Conservation (phyloP, 2,113 vertebrate genomes). For the Prunella fulvescens region DNA sequence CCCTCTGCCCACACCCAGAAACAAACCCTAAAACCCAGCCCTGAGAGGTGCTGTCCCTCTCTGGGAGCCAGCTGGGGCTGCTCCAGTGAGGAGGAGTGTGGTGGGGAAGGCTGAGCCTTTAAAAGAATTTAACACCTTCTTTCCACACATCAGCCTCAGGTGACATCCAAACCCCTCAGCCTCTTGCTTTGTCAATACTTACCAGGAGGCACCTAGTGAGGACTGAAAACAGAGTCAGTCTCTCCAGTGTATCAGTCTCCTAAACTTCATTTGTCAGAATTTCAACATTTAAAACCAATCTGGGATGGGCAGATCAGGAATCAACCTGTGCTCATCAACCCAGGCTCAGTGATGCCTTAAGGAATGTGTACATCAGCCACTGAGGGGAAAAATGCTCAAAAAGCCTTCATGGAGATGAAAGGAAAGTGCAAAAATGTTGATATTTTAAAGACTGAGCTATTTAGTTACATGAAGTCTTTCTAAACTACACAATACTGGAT, state of each 20-base stretch:
- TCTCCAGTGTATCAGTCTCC: neutral
- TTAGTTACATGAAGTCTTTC: neutral
- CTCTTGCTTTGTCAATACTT: neutral
- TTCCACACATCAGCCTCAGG: neutral
- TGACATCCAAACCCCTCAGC: neutral
- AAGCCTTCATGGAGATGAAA: neutral
- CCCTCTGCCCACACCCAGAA: neutral
- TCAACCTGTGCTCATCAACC: neutral
- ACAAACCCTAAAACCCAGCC: neutral
- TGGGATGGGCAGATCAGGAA: conserved; percentile 41
- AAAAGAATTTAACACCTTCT: neutral
- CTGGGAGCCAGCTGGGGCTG: neutral
- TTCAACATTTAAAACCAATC: conserved; percentile 23
- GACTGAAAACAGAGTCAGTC: neutral
- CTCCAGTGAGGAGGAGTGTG: rapidly evolving
- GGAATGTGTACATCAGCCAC: neutral
- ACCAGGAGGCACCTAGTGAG: neutral
- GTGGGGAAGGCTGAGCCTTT: neutral
- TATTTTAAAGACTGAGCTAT: neutral
- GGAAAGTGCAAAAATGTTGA: neutral
- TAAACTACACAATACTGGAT: rapidly evolving
- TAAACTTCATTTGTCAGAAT: neutral
- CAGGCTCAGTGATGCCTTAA: neutral
- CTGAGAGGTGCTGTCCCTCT: rapidly evolving
- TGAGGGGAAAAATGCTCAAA: neutral